phyloP scores from a whole-genome alignment of 2,888 invertebrate genomes.

The Sialis fuliginosa region DNA sequence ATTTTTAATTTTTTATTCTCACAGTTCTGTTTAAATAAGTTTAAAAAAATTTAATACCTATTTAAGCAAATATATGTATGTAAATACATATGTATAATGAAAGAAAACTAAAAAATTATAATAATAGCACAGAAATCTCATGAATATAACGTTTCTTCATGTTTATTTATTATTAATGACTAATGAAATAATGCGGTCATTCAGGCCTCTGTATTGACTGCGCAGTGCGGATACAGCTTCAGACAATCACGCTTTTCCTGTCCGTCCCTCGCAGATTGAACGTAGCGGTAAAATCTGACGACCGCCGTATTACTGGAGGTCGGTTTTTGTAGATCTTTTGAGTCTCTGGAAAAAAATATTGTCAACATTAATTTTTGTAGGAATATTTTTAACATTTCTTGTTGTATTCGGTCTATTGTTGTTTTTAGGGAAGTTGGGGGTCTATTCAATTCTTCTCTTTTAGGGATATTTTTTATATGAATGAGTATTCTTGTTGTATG shows the following conservation, averaged over 20 bases:
- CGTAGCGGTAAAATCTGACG: slow-evolving; percentile 55
- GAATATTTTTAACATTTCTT: background rate
- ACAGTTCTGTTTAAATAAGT: no score
- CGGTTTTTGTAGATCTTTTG: slow-evolving; percentile 51
- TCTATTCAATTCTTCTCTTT: no score
- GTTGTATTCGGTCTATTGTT: background rate
- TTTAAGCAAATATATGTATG: no score
- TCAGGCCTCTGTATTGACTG: slow-evolving; percentile 39
- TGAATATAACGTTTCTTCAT: no score
- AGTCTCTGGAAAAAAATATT: slow-evolving; percentile 42
- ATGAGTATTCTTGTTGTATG: background rate
- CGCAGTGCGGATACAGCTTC: slow-evolving; percentile 46
- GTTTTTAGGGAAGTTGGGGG: no score
- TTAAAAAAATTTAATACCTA: no score
- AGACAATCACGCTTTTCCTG: slow-evolving; percentile 65
- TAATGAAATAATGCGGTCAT: background rate
- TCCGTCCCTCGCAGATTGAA: slow-evolving; percentile 67
- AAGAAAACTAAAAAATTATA: no score
- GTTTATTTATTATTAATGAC: no score
- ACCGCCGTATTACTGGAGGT: slow-evolving; percentile 49
- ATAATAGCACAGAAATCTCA: no score
- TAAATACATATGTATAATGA: no score
- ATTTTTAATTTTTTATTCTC: no score
- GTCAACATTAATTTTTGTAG: background rate
- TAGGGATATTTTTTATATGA: background rate